Conservation (phyloP, 2,888 invertebrate species). For the Geophilus truncorum region DNA sequence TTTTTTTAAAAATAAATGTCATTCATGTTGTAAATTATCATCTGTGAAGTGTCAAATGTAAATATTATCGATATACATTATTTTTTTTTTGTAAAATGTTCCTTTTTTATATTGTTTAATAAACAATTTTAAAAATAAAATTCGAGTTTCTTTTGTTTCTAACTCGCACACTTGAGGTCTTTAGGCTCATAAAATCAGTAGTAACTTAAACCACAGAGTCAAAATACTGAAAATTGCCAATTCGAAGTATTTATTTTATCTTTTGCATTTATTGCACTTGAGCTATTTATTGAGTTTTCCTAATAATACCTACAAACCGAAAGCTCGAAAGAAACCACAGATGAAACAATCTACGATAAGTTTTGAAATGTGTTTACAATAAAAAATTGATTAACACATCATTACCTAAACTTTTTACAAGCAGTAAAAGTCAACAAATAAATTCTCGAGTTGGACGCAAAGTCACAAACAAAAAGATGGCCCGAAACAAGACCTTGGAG, state of each 20-base stretch:
- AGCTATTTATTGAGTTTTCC: too few species aligned
- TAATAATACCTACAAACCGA: background rate
- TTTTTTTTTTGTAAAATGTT: conserved; percentile 20
- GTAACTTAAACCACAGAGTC: too few species aligned
- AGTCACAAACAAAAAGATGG: background rate
- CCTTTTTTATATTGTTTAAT: conserved; percentile 11
- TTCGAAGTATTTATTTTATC: background rate
- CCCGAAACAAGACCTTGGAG: background rate
- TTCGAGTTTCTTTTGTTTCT: background rate
- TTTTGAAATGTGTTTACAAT: background rate
- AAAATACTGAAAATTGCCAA: too few species aligned
- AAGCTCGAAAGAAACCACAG: background rate
- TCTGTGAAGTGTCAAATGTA: conserved; percentile 3
- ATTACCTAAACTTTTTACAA: background rate
- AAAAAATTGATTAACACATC: conserved; percentile 9
- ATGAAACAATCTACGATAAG: background rate
- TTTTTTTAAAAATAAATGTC: background rate
- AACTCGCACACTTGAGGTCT: too few species aligned
- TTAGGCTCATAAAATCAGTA: too few species aligned
- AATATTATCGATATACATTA: conserved; percentile 1
- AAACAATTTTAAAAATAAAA: background rate
- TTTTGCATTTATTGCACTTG: too few species aligned
- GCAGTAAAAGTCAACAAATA: background rate
- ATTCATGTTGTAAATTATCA: conserved; percentile 22
- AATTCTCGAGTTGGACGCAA: background rate